phyloP scores from a whole-genome alignment of 23 tunicate genomes.

The Diplosoma virens region DNA sequence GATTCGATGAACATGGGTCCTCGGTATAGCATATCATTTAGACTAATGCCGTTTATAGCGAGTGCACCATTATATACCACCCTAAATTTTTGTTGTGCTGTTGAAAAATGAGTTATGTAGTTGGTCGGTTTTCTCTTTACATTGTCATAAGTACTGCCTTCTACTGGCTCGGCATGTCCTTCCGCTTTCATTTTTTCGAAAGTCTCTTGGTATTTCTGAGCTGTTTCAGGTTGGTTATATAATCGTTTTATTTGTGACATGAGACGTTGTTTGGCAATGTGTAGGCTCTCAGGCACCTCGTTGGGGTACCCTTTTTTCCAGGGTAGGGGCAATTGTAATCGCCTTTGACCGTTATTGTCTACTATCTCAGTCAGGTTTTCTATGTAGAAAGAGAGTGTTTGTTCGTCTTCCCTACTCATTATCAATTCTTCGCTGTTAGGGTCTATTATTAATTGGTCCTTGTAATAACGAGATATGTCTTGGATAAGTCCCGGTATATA shows the following conservation, averaged over 20 bases:
- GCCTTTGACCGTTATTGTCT: background rate
- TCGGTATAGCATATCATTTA: conserved; percentile 4
- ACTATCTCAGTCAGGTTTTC: background rate
- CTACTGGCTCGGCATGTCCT: conserved; percentile 14
- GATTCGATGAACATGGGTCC: conserved; percentile 11
- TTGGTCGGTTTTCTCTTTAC: background rate
- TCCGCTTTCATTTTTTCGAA: background rate
- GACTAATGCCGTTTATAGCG: background rate
- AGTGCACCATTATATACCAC: conserved; percentile 1
- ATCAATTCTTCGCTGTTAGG: background rate
- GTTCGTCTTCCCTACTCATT: background rate
- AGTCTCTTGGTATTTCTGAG: background rate
- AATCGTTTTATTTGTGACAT: background rate
- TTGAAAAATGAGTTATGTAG: conserved; percentile 10
- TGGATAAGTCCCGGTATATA: background rate
- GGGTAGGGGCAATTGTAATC: background rate
- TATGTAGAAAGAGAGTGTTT: background rate
- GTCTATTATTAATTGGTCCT: background rate
- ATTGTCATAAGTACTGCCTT: background rate
- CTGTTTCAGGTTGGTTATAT: background rate
- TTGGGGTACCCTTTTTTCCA: conserved; percentile 18
- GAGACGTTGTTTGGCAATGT: background rate
- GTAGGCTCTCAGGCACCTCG: background rate
- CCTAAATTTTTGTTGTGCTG: background rate
- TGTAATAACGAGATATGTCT: background rate